These are phyloP conservation scores for Sepioteuthis lessoniana DNA, from an alignment of 2,888 invertebrate genomes.

Conservation along the genomic window DNA sequence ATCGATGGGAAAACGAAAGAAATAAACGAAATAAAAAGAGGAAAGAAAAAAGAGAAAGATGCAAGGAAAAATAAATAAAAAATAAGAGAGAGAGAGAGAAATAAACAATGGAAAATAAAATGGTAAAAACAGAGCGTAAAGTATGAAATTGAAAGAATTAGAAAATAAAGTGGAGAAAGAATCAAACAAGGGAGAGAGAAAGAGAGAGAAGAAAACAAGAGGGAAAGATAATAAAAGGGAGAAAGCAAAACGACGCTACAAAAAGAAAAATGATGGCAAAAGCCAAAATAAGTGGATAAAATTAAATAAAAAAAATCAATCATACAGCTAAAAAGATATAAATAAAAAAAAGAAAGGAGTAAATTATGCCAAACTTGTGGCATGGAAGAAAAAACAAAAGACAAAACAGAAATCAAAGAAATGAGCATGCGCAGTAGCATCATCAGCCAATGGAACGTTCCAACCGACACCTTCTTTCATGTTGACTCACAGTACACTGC, in stretches of 20 bases:
- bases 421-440: not conserved
- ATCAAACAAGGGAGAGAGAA: not conserved
- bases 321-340: too few relatives aligned
- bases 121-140: too few relatives aligned
- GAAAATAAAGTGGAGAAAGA: too few relatives aligned
- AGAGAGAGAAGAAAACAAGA: not conserved
- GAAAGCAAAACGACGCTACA: too few relatives aligned
- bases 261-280: too few relatives aligned
- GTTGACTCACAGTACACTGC: not conserved
- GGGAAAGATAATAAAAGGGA: not conserved
- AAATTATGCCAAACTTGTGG: not conserved
- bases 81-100: not conserved
- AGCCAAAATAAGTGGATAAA: too few relatives aligned
- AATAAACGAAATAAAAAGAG: not conserved
- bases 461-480: not conserved
- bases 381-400: not conserved
- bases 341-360: too few relatives aligned
- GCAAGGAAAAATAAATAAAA: not conserved
- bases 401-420: not conserved
- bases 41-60: not conserved
- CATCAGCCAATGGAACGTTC: not conserved
- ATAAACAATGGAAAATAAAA: not conserved
- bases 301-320: too few relatives aligned
- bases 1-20: too few relatives aligned
- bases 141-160: too few relatives aligned